A percentile compares a stretch with the other conserved stretches of the same genome.
phyloP scores from a whole-genome alignment of 2,113 vertebrate genomes.

The Phalacrocorax brasilianus region DNA sequence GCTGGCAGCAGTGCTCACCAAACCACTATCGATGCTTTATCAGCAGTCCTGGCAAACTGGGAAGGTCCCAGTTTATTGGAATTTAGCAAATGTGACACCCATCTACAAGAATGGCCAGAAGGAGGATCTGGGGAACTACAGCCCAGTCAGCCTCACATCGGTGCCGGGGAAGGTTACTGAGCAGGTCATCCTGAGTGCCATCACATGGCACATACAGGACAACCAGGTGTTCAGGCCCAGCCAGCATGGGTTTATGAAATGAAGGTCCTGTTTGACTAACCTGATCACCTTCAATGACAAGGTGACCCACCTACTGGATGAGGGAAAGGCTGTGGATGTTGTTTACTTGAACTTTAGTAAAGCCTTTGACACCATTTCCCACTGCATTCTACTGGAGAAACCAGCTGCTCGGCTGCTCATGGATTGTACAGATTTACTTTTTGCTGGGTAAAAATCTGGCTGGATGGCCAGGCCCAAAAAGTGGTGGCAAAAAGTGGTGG shows the following conservation, averaged over 20 bases:
- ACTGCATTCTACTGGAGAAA: background rate
- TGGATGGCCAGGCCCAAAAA: accelerated
- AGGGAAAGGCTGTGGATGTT: background rate
- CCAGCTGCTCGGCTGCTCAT: too few relatives aligned
- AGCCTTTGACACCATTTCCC: background rate
- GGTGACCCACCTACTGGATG: background rate
- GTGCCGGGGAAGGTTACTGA: background rate
- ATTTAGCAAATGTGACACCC: background rate
- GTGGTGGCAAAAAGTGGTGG: background rate
- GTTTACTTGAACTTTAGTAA: background rate
- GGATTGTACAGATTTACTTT: background rate
- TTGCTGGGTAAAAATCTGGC: background rate
- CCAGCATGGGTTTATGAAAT: background rate
- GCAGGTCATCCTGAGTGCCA: background rate
- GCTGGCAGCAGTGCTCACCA: background rate
- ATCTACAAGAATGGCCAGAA: background rate
- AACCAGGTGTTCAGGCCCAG: background rate
- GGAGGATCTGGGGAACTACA: background rate
- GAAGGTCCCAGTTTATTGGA: background rate
- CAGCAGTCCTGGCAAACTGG: background rate
- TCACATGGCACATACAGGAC: accelerated
- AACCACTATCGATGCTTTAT: background rate
- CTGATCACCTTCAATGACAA: background rate
- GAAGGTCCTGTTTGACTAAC: background rate
- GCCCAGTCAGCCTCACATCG: background rate